Conservation (phyloP, 2,113 vertebrate species). For the Cyanoderma ruficeps region DNA sequence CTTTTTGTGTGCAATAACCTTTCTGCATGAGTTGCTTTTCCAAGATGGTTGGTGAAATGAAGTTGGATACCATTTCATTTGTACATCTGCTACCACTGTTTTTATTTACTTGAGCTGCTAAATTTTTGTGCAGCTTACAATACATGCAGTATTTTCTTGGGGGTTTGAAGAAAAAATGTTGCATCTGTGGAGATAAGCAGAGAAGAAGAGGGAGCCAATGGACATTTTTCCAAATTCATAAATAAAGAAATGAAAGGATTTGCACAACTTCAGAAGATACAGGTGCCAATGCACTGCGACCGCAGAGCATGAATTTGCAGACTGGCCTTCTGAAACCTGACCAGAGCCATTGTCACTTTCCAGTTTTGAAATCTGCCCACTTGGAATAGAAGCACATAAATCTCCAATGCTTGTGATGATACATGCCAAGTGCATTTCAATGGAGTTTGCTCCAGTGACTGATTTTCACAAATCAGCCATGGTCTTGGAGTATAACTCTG, state of each 20-base stretch:
- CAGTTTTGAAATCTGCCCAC: neutral
- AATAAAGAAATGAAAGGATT: neutral
- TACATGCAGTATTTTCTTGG: neutral
- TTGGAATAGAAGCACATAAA: neutral
- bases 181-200: neutral
- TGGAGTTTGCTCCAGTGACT: neutral
- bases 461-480: neutral
- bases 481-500: neutral
- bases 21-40: constrained; percentile 10
- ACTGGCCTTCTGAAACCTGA: neutral
- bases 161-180: neutral
- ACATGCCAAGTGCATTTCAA: neutral
- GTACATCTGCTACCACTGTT: constrained; percentile 36
- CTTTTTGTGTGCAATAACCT: constrained; percentile 18
- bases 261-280: neutral
- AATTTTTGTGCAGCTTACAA: constrained; percentile 6
- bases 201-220: neutral
- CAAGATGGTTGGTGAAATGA: neutral
- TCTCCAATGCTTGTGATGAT: neutral
- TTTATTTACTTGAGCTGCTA: constrained; percentile 37
- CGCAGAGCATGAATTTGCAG: neutral
- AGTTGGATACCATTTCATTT: neutral
- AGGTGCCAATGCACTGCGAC: neutral
- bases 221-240: neutral
- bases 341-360: neutral